These are phyloP conservation scores for Metaphire vulgaris DNA, from an alignment of 1,140 invertebrate genomes.

Conservation along the genomic window DNA sequence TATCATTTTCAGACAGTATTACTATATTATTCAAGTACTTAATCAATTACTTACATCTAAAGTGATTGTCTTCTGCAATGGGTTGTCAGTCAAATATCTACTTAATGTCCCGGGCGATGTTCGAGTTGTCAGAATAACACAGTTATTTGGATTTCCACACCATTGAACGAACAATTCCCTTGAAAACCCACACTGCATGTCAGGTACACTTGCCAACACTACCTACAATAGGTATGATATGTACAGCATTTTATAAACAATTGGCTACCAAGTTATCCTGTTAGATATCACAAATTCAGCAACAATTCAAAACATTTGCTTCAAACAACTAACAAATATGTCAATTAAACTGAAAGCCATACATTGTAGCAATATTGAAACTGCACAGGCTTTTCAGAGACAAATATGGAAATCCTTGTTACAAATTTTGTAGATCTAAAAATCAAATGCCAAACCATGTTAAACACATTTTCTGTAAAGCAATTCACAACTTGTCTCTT, in stretches of 20 bases:
- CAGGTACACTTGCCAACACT: conserved; percentile 87
- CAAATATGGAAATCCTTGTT: no score
- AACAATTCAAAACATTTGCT: no score
- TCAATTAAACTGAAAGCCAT: neutral
- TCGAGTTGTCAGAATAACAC: conserved; percentile 86
- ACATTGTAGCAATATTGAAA: no score
- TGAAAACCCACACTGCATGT: conserved; percentile 92
- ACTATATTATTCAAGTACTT: no score
- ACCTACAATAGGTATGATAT: conserved; percentile 53
- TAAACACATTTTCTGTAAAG: no score
- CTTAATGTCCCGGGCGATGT: conserved; percentile 65
- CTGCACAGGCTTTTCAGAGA: no score
- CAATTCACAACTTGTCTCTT: no score
- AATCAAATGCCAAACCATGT: no score
- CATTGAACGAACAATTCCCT: conserved; percentile 91
- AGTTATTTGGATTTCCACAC: conserved; percentile 86
- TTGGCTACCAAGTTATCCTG: no score
- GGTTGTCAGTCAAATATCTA: conserved; percentile 77
- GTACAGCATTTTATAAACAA: neutral
- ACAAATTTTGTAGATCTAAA: no score
- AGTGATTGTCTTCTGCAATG: conserved; percentile 60
- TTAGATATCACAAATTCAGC: no score
- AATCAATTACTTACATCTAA: conserved; percentile 63
- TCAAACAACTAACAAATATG: neutral
- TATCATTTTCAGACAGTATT: no score